A percentile compares a stretch with the other conserved stretches of the same genome.
phyloP scores from a whole-genome alignment of 2,113 vertebrate species.

The Sclerurus mexicanus region DNA sequence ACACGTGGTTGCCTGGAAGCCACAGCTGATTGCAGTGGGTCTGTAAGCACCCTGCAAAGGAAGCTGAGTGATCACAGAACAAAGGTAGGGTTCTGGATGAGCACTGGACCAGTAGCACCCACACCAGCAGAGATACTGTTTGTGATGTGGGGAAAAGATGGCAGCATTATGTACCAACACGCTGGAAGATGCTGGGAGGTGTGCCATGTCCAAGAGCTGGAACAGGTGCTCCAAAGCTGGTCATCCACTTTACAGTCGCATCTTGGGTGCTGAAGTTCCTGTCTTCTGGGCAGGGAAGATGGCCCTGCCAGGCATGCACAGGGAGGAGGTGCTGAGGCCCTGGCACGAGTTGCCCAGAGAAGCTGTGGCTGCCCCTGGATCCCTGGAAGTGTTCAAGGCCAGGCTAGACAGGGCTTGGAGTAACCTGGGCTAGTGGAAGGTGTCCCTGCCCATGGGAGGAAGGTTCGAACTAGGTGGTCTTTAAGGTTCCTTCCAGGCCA shows the following conservation, averaged over 20 bases:
- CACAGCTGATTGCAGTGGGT: background rate
- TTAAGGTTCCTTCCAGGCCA: background rate
- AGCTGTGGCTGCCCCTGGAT: background rate
- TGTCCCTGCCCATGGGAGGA: background rate
- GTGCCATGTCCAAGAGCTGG: background rate
- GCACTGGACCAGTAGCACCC: rapidly evolving
- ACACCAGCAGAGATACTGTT: background rate
- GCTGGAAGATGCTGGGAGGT: background rate
- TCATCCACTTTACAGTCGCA: background rate
- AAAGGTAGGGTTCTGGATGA: background rate
- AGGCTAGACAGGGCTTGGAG: too few species aligned
- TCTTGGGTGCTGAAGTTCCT: background rate
- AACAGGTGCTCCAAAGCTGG: background rate
- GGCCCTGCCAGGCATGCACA: background rate
- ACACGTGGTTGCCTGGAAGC: background rate
- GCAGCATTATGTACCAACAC: rapidly evolving
- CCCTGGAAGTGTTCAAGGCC: background rate
- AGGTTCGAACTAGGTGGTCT: background rate
- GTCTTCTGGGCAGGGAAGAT: background rate
- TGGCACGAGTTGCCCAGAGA: background rate
- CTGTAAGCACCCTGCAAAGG: background rate
- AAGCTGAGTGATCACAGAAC: background rate
- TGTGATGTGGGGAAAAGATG: rapidly evolving
- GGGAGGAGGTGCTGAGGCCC: background rate
- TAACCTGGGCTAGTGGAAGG: background rate